Base-by-base conservation (phyloP, 2,113 vertebrate species). In the Ascaphus truei region DNA sequence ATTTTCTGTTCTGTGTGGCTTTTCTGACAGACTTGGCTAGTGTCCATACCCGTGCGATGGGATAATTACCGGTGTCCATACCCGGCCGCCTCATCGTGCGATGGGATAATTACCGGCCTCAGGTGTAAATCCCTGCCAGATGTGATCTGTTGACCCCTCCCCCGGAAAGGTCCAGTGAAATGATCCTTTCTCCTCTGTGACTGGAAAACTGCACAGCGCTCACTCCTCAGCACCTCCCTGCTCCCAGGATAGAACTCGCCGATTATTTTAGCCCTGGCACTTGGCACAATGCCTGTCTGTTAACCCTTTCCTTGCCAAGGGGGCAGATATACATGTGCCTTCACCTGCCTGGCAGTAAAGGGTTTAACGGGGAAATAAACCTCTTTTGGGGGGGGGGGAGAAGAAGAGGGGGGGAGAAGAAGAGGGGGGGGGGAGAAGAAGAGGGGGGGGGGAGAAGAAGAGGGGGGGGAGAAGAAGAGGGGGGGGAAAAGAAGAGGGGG, bases 131-230 rank as follows among this genome's bases (percentile, higher is more conserved):
- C 30, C 25, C 25, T 66, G 51, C 63, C 63, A 66, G 50, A 55
- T 66, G 63, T 66, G 51, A 66, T 66, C 51, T 55, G 41, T 31
- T 53, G 50, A 30, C 36, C 30, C 50, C 50, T 55, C 63, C 63
- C 50, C 50, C 9, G 39, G 50, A 64, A 52, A 64, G 47, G 47
- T 39, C 48, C 62, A 52, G 11, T 29, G 47, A 53, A 34, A 64
- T 64, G 51, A 64, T 64, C 62, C 52, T 64, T 64, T 64, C 47
- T 64, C 48, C 47, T 64, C 16, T 52, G 62, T 52, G 48, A 64
- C 50, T 64, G 31, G 23, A 52, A 64, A 52, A 51, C 47, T 39
- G 50, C 33, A 22, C 48, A 37, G 33, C 33, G 51, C 48, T 64
- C 31, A 33, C 2, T 37, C 37, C 62, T 27, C 13, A n/a, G 36